These are phyloP conservation scores for Pseudolaguvia tuberculata DNA, from an alignment of 2,113 vertebrate species.

Conservation along the genomic window DNA sequence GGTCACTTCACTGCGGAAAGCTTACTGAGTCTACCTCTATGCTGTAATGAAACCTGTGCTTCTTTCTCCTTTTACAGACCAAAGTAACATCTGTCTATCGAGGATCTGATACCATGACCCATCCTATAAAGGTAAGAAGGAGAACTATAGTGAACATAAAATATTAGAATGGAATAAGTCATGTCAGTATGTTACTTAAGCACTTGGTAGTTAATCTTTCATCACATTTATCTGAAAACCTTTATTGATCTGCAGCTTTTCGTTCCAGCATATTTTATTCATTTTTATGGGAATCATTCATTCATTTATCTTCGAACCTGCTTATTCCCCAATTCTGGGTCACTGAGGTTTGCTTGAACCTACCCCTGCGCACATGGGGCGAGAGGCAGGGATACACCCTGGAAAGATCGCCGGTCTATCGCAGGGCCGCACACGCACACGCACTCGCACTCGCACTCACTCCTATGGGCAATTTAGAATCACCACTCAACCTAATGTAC, in stretches of 20 bases:
- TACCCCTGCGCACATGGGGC: no score
- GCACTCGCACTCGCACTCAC: no score
- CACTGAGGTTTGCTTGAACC: no score
- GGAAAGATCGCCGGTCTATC: no score
- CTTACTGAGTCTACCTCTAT: neutral
- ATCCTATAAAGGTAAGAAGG: slow-evolving; percentile 64
- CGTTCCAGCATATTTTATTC: neutral
- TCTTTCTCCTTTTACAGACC: slow-evolving; percentile 57
- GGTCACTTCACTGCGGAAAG: neutral
- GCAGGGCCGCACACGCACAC: no score
- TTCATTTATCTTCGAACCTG: no score
- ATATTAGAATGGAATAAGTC: neutral
- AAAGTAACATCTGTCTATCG: slow-evolving; percentile 62
- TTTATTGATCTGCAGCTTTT: neutral
- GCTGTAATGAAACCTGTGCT: slow-evolving; percentile 11
- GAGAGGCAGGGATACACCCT: no score
- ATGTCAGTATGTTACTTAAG: neutral
- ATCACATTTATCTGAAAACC: no score
- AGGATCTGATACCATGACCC: slow-evolving; percentile 55
- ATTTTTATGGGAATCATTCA: no score
- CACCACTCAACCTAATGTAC: no score
- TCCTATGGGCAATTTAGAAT: no score
- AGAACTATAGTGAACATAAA: neutral
- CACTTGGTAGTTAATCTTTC: neutral
- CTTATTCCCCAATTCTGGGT: no score